Percentiles rank a stretch among this genome's conserved stretches.
These are phyloP conservation scores for Anguilla japonica DNA, from an alignment of 2,113 vertebrate species.

Conservation along the genomic window DNA sequence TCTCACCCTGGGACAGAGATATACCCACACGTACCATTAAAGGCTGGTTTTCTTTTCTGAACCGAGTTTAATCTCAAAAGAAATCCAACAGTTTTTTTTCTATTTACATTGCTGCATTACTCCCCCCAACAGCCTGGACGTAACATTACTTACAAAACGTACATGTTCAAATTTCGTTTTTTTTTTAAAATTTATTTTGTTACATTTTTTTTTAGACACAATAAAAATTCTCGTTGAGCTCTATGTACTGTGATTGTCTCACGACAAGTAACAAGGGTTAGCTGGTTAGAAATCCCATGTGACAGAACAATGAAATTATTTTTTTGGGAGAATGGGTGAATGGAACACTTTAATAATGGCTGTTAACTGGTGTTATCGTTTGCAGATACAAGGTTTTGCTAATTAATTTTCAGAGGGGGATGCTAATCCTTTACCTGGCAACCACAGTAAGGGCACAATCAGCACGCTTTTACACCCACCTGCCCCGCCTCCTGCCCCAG, in stretches of 20 bases:
- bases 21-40: not conserved
- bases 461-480: not conserved
- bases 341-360: not conserved
- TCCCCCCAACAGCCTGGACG: not conserved
- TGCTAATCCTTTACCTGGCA: not conserved
- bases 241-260: not conserved
- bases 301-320: not conserved
- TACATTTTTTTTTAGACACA: not conserved
- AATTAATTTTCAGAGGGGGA: too few relatives aligned
- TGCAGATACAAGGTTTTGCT: not conserved
- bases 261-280: not conserved
- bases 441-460: not conserved
- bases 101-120: not conserved
- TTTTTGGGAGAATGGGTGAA: not conserved
- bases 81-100: not conserved
- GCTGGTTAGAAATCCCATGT: not conserved
- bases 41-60: not conserved
- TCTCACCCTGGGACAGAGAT: not conserved
- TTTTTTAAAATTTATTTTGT: not conserved
- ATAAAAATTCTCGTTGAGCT: not conserved
- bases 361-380: not conserved
- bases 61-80: not conserved
- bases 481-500: constrained; percentile 38
- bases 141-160: not conserved
- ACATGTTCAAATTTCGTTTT: too few relatives aligned